Conservation (phyloP, 2,113 vertebrate genomes). For the Serilophus lunatus region DNA sequence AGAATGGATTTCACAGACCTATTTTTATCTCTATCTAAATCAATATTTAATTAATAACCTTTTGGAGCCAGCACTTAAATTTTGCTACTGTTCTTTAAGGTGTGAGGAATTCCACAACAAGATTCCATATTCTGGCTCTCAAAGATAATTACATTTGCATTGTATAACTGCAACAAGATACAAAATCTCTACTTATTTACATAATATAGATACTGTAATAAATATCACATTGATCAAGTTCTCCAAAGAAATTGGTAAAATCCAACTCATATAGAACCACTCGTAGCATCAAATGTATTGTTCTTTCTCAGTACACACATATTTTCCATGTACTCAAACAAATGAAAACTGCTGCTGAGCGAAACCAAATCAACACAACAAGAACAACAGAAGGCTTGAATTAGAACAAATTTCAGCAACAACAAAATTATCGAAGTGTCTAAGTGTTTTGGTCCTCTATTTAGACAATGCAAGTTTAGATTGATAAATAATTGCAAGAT, state of each 20-base stretch:
- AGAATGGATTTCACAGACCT: neutral
- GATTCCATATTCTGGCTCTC: neutral
- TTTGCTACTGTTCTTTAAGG: neutral
- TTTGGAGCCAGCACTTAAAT: neutral
- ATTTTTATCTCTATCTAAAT: slow-evolving; percentile 3
- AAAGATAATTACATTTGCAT: slow-evolving; percentile 2
- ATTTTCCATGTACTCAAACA: neutral
- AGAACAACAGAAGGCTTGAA: neutral
- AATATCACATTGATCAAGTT: neutral
- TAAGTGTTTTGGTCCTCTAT: neutral
- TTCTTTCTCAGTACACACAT: neutral
- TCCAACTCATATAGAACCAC: neutral
- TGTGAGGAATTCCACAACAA: neutral
- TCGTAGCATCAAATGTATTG: too few species aligned
- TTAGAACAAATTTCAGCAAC: neutral
- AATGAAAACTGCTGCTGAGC: neutral
- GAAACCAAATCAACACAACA: neutral
- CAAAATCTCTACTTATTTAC: neutral
- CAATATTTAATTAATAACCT: slow-evolving; percentile 11
- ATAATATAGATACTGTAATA: neutral
- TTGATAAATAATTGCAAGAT: neutral
- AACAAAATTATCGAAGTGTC: neutral
- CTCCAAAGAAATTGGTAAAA: neutral
- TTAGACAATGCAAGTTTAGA: neutral
- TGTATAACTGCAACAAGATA: neutral